Percentiles rank a stretch among this genome's conserved stretches.
Evolutionary conservation across 2,113 vertebrate genomes (phyloP).

Genomic region (Athene cunicularia): DNA sequence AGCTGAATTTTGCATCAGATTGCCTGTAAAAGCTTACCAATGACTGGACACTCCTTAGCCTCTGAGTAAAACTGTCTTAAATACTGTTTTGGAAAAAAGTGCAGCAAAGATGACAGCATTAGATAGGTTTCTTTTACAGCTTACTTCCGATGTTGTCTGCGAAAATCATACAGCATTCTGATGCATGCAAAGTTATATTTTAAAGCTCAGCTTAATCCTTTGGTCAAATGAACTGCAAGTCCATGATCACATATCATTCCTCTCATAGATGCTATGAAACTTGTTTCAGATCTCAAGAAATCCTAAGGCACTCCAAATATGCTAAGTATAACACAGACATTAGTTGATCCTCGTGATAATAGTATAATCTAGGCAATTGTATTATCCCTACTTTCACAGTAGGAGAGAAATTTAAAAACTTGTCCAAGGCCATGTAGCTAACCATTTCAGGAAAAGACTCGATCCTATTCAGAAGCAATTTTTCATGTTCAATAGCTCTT

Average conservation of each 20-base stretch:
- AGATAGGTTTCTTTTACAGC: neutral
- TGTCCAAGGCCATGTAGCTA: neutral
- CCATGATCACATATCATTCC: neutral
- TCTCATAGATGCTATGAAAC: neutral
- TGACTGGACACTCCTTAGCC: neutral
- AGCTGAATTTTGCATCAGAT: neutral
- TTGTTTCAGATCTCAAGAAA: neutral
- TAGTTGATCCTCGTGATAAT: neutral
- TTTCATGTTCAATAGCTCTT: neutral
- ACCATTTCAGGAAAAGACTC: neutral
- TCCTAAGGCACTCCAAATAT: neutral
- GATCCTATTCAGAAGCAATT: neutral
- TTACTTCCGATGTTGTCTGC: neutral
- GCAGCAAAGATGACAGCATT: neutral
- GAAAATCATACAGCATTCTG: neutral
- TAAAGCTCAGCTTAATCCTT: neutral
- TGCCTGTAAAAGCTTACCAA: neutral
- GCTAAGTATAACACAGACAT: neutral
- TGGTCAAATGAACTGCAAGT: neutral
- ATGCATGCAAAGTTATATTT: neutral
- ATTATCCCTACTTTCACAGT: neutral
- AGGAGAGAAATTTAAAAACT: neutral
- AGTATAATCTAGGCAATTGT: neutral
- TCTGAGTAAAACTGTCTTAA: neutral
- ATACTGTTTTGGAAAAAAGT: neutral